These are phyloP conservation scores for Eubasilissa regina DNA, from an alignment of 1,140 invertebrate genomes.

Conservation along the genomic window DNA sequence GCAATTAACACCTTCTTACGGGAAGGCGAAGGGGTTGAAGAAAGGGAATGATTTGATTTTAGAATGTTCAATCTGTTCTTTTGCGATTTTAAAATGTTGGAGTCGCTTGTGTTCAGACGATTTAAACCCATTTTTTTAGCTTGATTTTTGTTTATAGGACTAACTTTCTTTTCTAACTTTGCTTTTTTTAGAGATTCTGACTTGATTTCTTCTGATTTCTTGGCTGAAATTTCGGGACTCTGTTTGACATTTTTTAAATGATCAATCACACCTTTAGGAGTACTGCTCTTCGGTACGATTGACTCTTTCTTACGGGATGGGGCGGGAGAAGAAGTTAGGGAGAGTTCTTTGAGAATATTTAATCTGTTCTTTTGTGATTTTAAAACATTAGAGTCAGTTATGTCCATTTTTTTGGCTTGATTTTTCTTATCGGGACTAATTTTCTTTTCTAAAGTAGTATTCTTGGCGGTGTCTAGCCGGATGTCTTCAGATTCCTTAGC, in stretches of 20 bases:
- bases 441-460: too few species aligned
- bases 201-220: background rate
- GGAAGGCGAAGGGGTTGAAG: constrained; percentile 39
- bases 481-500: background rate
- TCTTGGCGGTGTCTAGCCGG: background rate
- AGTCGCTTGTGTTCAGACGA: constrained; percentile 46
- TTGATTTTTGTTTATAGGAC: constrained; percentile 51
- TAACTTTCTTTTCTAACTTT: background rate
- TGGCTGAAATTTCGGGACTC: background rate
- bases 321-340: background rate
- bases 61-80: constrained; percentile 13
- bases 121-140: constrained; percentile 52
- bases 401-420: constrained; percentile 52
- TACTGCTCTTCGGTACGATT: constrained; percentile 69
- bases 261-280: background rate
- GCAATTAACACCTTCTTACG: constrained; percentile 77
- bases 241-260: background rate
- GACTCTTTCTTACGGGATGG: background rate
- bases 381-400: background rate
- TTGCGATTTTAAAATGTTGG: constrained; percentile 34
- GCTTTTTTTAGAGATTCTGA: background rate
- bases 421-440: constrained; percentile 48
- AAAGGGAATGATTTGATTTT: constrained; percentile 42
- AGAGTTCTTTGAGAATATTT: constrained; percentile 3
- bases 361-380: background rate